Conservation (phyloP, 35 echinoderm and acorn worm species). For the Amphiura filiformis region DNA sequence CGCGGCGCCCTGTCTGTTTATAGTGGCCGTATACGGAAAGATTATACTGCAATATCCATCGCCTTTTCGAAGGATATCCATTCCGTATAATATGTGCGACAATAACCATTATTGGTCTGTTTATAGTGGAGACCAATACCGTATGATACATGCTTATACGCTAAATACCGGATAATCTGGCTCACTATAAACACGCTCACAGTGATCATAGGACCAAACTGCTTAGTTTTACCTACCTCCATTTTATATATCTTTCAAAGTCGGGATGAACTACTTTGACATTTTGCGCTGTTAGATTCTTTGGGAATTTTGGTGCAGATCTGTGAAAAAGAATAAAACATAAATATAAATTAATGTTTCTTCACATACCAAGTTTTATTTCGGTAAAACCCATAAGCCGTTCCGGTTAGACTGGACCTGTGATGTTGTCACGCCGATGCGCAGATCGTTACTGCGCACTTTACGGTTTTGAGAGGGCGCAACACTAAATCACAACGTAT, state of each 20-base stretch:
- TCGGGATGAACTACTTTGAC: constrained; percentile 93
- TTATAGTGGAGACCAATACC: too few relatives aligned
- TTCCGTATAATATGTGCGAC: too few relatives aligned
- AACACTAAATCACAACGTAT: too few relatives aligned
- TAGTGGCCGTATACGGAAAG: too few relatives aligned
- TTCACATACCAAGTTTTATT: background rate
- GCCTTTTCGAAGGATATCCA: too few relatives aligned
- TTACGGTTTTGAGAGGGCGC: too few relatives aligned
- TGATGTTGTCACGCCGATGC: too few relatives aligned
- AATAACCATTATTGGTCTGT: too few relatives aligned
- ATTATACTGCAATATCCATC: too few relatives aligned
- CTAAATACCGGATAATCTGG: background rate
- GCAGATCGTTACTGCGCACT: too few relatives aligned
- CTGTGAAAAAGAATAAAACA: constrained; percentile 35
- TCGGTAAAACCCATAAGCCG: background rate
- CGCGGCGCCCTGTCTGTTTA: too few relatives aligned
- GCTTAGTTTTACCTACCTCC: constrained; percentile 55
- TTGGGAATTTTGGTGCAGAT: constrained; percentile 60
- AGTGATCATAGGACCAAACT: background rate
- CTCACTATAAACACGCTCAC: too few relatives aligned
- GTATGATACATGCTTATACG: background rate
- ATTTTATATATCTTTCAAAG: constrained; percentile 88
- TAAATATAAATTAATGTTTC: background rate
- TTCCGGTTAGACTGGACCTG: background rate
- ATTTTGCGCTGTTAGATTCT: constrained; percentile 57